These are phyloP conservation scores for Aphaenogaster rudis DNA, from an alignment of 1,140 invertebrate genomes.

Conservation along the genomic window DNA sequence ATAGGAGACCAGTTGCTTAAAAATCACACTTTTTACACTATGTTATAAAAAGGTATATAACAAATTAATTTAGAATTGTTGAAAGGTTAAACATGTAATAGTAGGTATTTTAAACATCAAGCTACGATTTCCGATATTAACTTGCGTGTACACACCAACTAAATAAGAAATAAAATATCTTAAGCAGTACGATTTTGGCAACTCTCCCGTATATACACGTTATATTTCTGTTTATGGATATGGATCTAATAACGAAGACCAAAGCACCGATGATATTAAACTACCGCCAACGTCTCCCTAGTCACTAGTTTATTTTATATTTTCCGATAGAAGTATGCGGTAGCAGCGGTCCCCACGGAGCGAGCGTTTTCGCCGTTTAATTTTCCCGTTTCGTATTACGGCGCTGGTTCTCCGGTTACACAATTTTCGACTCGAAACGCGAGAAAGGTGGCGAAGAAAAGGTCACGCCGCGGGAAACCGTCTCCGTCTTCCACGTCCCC, in stretches of 20 bases:
- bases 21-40: too few species aligned
- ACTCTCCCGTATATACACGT: neutral
- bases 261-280: neutral
- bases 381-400: conserved; percentile 22
- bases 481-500: neutral
- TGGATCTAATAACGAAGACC: neutral
- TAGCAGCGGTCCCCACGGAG: conserved; percentile 10
- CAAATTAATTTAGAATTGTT: too few species aligned
- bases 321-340: neutral
- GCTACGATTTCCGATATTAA: too few species aligned
- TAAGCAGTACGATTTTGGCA: too few species aligned
- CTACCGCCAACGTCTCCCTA: neutral
- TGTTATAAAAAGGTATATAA: too few species aligned
- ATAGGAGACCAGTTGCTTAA: too few species aligned
- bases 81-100: too few species aligned
- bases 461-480: conserved; percentile 29
- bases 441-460: conserved; percentile 17
- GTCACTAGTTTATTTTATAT: conserved; percentile 19
- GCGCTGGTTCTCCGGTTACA: neutral
- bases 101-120: too few species aligned
- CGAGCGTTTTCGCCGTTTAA: conserved; percentile 31
- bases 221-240: neutral
- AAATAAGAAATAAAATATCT: too few species aligned
- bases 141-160: too few species aligned
- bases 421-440: neutral